A percentile compares a stretch with the other conserved stretches of the same genome.
Evolutionary conservation across 1,140 invertebrate species (phyloP).

Genomic region (Thaumatotibia leucotreta): DNA sequence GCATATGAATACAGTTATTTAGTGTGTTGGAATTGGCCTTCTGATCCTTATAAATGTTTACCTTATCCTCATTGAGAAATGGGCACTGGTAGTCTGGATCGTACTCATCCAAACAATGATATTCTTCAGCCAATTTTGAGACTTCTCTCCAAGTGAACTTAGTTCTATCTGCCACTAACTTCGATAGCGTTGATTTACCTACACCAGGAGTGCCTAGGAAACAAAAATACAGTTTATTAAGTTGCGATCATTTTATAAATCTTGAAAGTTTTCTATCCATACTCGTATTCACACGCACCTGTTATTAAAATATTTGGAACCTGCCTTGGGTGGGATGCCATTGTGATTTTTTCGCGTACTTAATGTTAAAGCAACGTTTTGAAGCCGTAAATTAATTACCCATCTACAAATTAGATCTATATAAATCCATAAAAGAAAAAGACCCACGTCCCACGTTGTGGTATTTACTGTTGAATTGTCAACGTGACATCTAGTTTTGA

Average conservation of each 20-base stretch:
- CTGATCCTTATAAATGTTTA: conserved; percentile 56
- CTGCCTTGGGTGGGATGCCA: conserved; percentile 27
- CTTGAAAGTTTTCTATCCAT: background rate
- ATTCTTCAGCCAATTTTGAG: conserved; percentile 92
- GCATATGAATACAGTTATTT: too few relatives aligned
- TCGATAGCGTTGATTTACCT: conserved; percentile 92
- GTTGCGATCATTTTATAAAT: background rate
- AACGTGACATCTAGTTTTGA: too few relatives aligned
- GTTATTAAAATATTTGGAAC: conserved; percentile 65
- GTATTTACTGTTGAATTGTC: background rate
- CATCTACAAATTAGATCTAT: too few relatives aligned
- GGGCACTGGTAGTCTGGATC: conserved; percentile 91
- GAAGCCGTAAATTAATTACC: background rate
- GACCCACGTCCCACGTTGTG: background rate
- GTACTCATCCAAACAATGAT: conserved; percentile 88
- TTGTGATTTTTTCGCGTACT: conserved; percentile 6
- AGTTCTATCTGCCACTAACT: conserved; percentile 82
- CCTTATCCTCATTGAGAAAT: conserved; percentile 95
- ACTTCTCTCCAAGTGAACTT: conserved; percentile 91
- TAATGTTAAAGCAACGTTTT: background rate
- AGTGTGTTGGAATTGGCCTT: too few relatives aligned
- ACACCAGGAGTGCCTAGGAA: conserved; percentile 66
- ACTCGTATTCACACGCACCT: too few relatives aligned
- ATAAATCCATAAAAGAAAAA: too few relatives aligned
- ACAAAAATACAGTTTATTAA: conserved; percentile 13